Percentiles rank a stretch among this genome's conserved stretches.
Conservation (phyloP, 53 echinoderm and acorn worm genomes). For the Apostichopus leukothele region DNA sequence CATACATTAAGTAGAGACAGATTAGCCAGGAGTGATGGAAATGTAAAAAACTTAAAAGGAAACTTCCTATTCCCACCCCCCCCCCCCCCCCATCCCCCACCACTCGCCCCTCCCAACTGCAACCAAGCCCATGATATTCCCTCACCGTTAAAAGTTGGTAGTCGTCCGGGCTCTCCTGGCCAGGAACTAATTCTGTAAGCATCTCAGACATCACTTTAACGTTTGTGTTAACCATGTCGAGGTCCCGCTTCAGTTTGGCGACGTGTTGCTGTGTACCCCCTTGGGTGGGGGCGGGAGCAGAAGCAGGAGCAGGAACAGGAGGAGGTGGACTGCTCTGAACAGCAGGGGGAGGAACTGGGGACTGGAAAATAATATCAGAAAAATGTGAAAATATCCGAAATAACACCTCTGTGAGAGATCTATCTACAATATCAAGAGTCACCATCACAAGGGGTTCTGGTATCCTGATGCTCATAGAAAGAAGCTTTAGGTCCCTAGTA, state of each 20-base stretch:
- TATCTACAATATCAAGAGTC: too few species aligned
- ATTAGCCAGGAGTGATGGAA: too few species aligned
- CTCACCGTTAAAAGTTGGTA: conserved; percentile 82
- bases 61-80: not conserved
- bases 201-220: conserved; percentile 95
- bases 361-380: not conserved
- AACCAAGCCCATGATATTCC: not conserved
- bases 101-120: not conserved
- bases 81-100: not conserved
- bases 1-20: not conserved
- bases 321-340: not conserved
- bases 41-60: not conserved
- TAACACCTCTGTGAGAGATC: too few species aligned
- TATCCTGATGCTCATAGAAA: too few species aligned
- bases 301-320: not conserved
- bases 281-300: conserved; percentile 21
- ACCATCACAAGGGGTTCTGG: too few species aligned
- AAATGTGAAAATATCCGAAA: too few species aligned
- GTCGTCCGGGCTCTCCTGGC: conserved; percentile 82
- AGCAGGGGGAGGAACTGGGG: conserved; percentile 12
- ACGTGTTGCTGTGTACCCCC: conserved; percentile 77
- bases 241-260: conserved; percentile 84
- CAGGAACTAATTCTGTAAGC: conserved; percentile 87
- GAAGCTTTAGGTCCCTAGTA: too few species aligned
- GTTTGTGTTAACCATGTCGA: conserved; percentile 85